Evolutionary conservation across 2,888 invertebrate species (phyloP).

Genomic region (Pachymerium ferrugineum): DNA sequence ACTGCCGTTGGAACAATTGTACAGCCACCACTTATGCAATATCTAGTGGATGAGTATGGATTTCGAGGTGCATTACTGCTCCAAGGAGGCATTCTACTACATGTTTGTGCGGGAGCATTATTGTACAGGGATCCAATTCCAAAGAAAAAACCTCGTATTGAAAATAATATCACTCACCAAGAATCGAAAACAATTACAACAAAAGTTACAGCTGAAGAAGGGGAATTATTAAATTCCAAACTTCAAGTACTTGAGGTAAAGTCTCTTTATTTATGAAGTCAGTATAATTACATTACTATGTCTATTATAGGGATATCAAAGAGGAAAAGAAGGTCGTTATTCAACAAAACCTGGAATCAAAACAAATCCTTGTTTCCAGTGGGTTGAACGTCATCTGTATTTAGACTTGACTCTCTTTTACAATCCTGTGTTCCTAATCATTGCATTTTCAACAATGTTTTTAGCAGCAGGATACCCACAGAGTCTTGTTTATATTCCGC

Average conservation of each 20-base stretch:
- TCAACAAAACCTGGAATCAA: neutral
- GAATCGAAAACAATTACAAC: neutral
- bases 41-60: conserved; percentile 38
- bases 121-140: conserved; percentile 54
- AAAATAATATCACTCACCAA: neutral
- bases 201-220: neutral
- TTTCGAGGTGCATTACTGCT: conserved; percentile 66
- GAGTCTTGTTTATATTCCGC: neutral
- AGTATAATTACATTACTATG: no score
- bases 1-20: conserved; percentile 64
- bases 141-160: neutral
- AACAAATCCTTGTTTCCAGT: neutral
- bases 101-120: conserved; percentile 66
- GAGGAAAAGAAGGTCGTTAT: neutral
- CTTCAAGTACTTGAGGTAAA: no score
- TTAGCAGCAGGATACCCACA: neutral
- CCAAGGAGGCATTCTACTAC: conserved; percentile 66
- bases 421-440: neutral
- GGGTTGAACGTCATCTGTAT: neutral
- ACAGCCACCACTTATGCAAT: conserved; percentile 40
- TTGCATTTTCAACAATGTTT: neutral
- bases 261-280: no score
- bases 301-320: neutral
- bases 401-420: neutral
- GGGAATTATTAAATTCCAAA: no score